phyloP scores from a whole-genome alignment of 1,140 invertebrate genomes.

The Drosophila nigromelanica region DNA sequence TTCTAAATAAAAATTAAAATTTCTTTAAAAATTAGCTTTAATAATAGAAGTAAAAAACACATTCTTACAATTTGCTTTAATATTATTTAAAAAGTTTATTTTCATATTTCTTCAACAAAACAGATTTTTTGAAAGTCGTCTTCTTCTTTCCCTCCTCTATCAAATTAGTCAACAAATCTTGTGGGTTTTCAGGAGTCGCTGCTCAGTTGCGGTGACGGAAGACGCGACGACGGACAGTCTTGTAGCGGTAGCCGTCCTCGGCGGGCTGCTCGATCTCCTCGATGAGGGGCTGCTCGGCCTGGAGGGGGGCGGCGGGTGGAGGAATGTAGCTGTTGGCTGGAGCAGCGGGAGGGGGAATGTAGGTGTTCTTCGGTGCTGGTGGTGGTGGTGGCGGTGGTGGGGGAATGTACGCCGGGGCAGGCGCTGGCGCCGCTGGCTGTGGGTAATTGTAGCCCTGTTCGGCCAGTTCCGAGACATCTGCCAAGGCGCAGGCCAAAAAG shows the following conservation, averaged over 20 bases:
- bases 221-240: constrained; percentile 76
- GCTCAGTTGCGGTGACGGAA: constrained; percentile 74
- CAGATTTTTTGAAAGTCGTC: constrained; percentile 8
- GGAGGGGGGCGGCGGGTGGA: constrained; percentile 52
- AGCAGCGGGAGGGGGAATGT: constrained; percentile 59
- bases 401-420: constrained; percentile 38
- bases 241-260: constrained; percentile 79
- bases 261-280: constrained; percentile 74
- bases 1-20: too few relatives aligned
- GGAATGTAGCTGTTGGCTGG: constrained; percentile 58
- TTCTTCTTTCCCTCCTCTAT: constrained; percentile 35
- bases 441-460: constrained; percentile 69
- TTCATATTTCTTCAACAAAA: constrained; percentile 7
- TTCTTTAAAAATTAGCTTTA: too few relatives aligned
- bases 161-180: constrained; percentile 64
- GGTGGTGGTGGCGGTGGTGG: constrained; percentile 66
- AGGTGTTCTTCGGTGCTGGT: constrained; percentile 65
- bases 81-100: constrained; percentile 5
- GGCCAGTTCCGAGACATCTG: constrained; percentile 70
- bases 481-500: constrained; percentile 73
- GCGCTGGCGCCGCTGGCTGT: constrained; percentile 55
- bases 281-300: constrained; percentile 48
- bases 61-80: not conserved
- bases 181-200: not conserved
- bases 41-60: not conserved